phyloP scores from a whole-genome alignment of 2,888 invertebrate species.

The Apantesis nais region DNA sequence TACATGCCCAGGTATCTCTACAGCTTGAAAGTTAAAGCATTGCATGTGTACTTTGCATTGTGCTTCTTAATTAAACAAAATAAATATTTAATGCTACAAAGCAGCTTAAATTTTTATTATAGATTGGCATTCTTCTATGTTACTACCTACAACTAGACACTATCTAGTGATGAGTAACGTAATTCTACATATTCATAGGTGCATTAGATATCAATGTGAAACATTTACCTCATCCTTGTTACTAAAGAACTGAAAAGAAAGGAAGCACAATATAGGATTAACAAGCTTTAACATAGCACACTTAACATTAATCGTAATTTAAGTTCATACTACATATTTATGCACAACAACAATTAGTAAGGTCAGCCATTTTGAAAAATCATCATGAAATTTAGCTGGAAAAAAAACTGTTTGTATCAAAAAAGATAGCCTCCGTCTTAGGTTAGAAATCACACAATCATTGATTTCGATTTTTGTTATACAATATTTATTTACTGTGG shows the following conservation, averaged over 20 bases:
- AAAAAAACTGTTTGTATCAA: no score
- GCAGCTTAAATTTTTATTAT: background rate
- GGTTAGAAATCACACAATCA: no score
- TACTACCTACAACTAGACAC: constrained; percentile 3
- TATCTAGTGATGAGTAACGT: constrained; percentile 17
- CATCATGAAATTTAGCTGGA: no score
- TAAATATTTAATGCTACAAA: background rate
- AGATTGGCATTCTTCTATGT: background rate
- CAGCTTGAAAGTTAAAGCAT: background rate
- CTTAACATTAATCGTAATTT: constrained; percentile 23
- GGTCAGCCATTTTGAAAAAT: constrained; percentile 14
- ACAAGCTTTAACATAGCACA: constrained; percentile 50
- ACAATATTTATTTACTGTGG: no score
- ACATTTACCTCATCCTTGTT: constrained; percentile 77
- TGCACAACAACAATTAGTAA: background rate
- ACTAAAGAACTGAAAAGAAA: constrained; percentile 77
- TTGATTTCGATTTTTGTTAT: no score
- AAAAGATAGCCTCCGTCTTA: no score
- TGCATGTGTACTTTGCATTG: background rate
- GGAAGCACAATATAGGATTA: constrained; percentile 52
- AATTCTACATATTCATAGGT: constrained; percentile 21
- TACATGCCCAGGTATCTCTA: no score
- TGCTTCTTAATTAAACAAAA: background rate
- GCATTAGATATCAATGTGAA: constrained; percentile 44
- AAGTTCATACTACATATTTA: constrained; percentile 11